A percentile compares a stretch with the other conserved stretches of the same genome.
phyloP scores from a whole-genome alignment of 2,113 vertebrate species.

The Mus pahari region DNA sequence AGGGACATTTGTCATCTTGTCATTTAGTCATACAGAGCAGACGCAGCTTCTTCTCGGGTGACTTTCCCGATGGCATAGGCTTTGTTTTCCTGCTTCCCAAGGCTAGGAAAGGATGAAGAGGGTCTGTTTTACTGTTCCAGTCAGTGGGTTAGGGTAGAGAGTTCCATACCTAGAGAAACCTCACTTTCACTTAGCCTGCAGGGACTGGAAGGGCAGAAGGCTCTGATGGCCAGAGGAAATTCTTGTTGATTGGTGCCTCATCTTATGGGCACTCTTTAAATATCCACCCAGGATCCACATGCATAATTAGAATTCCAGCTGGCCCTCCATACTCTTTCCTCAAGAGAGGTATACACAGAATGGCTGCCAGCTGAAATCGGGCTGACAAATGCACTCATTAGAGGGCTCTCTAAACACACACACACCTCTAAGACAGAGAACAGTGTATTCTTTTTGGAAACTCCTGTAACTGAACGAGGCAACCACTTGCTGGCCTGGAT shows the following conservation, averaged over 20 bases:
- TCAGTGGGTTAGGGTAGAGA: background rate
- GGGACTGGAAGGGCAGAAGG: background rate
- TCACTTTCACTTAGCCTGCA: too few species aligned
- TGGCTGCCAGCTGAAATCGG: accelerated
- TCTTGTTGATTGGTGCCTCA: background rate
- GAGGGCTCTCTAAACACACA: background rate
- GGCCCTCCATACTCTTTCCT: background rate
- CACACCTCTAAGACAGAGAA: background rate
- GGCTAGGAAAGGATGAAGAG: background rate
- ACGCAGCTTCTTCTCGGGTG: background rate
- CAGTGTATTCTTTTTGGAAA: background rate
- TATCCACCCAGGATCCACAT: too few species aligned
- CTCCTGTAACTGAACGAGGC: accelerated
- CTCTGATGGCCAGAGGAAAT: background rate
- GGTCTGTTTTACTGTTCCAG: too few species aligned
- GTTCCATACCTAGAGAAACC: background rate
- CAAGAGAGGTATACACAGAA: background rate
- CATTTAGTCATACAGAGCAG: background rate
- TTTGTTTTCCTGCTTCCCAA: accelerated
- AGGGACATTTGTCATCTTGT: background rate
- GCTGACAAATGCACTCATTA: background rate
- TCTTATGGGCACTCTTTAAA: background rate
- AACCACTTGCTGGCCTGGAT: too few species aligned
- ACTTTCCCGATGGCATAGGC: too few species aligned
- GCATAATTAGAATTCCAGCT: background rate